phyloP scores from a whole-genome alignment of 2,113 vertebrate species.

The Aspiorhynchus laticeps region DNA sequence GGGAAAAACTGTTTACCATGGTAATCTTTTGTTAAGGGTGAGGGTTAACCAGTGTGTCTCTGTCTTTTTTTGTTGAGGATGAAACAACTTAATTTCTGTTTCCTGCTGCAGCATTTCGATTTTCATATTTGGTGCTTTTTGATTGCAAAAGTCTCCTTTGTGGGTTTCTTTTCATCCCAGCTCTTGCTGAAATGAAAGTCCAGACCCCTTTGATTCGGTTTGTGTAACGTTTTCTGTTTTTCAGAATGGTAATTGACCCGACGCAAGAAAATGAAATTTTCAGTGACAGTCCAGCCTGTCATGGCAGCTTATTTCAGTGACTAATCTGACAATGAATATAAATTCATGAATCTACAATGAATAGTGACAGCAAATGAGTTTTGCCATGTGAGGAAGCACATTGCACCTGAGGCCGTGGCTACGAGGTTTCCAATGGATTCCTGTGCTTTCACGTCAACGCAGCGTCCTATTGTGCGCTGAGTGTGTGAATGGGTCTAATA shows the following conservation, averaged over 20 bases:
- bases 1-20: too few relatives aligned
- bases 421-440: slow-evolving; percentile 23
- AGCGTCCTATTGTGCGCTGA: background rate
- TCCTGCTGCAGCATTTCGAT: background rate
- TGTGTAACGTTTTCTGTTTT: slow-evolving; percentile 25
- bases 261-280: slow-evolving; percentile 54
- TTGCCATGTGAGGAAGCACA: slow-evolving; percentile 23
- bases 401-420: slow-evolving; percentile 48
- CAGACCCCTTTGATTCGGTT: background rate
- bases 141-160: background rate
- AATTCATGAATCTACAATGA: slow-evolving; percentile 57
- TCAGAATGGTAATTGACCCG: slow-evolving; percentile 44
- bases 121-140: slow-evolving; percentile 9
- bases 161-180: background rate
- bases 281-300: slow-evolving; percentile 32
- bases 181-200: background rate
- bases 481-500: slow-evolving; percentile 34
- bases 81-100: background rate
- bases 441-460: slow-evolving; percentile 2
- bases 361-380: slow-evolving; percentile 55
- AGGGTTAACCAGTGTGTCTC: background rate
- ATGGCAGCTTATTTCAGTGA: slow-evolving; percentile 51
- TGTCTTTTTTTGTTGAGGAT: background rate
- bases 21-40: background rate
- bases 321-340: slow-evolving; percentile 56